These are phyloP conservation scores for Ectobius pallidus DNA, from an alignment of 2,888 invertebrate species.

Conservation along the genomic window DNA sequence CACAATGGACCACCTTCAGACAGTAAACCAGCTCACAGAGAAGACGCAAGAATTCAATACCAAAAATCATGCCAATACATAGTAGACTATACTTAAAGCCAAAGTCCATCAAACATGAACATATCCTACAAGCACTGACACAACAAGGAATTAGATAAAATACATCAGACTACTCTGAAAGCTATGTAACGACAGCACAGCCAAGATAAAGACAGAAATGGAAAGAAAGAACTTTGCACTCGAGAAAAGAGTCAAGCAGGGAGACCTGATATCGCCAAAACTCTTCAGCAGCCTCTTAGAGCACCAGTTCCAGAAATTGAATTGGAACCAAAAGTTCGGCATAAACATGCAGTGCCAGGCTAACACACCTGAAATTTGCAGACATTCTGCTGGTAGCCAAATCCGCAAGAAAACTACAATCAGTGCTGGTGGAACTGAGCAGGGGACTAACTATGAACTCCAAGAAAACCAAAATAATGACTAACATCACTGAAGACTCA, in stretches of 20 bases:
- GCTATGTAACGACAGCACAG: not conserved
- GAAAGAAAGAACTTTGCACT: not conserved
- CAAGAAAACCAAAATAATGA: constrained; percentile 13
- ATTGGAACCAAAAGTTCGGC: not conserved
- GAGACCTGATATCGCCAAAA: not conserved
- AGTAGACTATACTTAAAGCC: not conserved
- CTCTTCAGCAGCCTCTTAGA: not conserved
- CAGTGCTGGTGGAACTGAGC: not conserved
- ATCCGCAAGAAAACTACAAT: not conserved
- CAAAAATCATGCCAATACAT: too few relatives aligned
- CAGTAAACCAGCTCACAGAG: not conserved
- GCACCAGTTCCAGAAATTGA: not conserved
- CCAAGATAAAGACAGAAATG: not conserved
- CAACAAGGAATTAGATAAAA: not conserved
- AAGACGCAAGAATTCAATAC: too few relatives aligned
- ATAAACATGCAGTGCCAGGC: too few relatives aligned
- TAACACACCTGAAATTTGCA: too few relatives aligned
- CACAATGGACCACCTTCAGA: not conserved
- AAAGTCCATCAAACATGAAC: not conserved
- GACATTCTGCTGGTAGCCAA: not conserved
- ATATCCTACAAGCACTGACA: not conserved
- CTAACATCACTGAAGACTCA: not conserved
- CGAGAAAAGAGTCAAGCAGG: not conserved
- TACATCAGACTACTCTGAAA: not conserved
- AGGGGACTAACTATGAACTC: constrained; percentile 4